Conservation (phyloP, 2,888 invertebrate species). For the Rhingia campestris region DNA sequence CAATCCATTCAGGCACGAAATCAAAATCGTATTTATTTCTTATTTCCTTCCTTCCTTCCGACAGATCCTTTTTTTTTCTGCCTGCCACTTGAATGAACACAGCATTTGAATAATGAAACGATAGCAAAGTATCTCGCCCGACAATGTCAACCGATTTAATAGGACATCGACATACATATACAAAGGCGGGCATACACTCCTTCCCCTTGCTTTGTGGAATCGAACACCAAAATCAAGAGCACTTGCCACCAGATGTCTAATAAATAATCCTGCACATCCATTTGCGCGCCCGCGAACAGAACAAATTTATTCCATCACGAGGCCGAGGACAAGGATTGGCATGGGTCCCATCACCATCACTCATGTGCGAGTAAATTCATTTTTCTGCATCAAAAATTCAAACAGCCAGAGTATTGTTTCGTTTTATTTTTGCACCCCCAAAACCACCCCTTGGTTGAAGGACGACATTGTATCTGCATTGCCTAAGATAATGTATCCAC, state of each 20-base stretch:
- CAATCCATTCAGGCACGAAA: conserved; percentile 70
- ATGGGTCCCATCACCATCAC: not conserved
- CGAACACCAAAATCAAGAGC: conserved; percentile 24
- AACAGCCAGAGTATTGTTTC: conserved; percentile 70
- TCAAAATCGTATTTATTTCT: conserved; percentile 67
- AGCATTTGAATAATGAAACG: conserved; percentile 71
- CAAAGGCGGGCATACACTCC: not conserved
- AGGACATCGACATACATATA: conserved; percentile 67
- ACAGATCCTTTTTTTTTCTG: not conserved
- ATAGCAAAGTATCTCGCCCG: conserved; percentile 41
- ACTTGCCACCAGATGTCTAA: conserved; percentile 64
- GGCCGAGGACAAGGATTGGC: conserved; percentile 12
- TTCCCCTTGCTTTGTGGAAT: not conserved
- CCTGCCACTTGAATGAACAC: conserved; percentile 56
- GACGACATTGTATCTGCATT: conserved; percentile 18
- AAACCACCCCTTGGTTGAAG: not conserved
- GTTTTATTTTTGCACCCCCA: conserved; percentile 6
- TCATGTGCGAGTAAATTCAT: conserved; percentile 56
- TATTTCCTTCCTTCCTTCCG: conserved; percentile 5
- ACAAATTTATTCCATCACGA: conserved; percentile 41
- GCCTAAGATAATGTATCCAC: conserved; percentile 50
- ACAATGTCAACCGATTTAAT: conserved; percentile 69
- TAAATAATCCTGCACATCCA: conserved; percentile 71
- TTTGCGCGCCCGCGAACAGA: conserved; percentile 50
- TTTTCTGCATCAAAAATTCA: conserved; percentile 73